Conservation (phyloP, 2,888 invertebrate genomes). For the Drosophila gaucha region DNA sequence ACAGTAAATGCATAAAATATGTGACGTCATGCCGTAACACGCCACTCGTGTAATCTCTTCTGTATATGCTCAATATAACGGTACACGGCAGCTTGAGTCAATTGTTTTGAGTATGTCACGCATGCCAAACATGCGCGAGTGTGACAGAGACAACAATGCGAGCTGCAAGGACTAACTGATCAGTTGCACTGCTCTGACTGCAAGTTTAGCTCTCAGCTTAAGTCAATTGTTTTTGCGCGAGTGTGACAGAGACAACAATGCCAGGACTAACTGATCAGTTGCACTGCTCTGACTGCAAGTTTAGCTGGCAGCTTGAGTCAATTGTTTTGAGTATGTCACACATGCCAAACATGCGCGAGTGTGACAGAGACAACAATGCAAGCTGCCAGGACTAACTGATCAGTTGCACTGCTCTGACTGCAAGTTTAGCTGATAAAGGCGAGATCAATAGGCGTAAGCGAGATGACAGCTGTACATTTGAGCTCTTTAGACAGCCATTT, state of each 20-base stretch:
- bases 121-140: no score
- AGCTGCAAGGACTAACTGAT: neutral
- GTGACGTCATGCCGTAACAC: neutral
- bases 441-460: neutral
- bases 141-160: neutral
- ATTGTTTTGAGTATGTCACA: neutral
- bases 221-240: no score
- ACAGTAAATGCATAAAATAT: neutral
- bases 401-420: neutral
- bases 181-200: neutral
- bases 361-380: neutral
- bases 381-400: neutral
- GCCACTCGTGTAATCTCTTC: neutral
- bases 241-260: neutral
- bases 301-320: no score
- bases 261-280: neutral
- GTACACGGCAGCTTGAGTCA: no score
- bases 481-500: neutral
- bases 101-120: neutral
- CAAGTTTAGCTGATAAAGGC: neutral
- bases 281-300: no score
- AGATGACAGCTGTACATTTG: neutral
- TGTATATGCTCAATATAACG: neutral
- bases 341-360: no score
- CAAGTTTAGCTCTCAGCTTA: no score